Percentiles rank a stretch among this genome's conserved stretches.
phyloP scores from a whole-genome alignment of 2,113 vertebrate species.

The Phylloscopus trochilus region DNA sequence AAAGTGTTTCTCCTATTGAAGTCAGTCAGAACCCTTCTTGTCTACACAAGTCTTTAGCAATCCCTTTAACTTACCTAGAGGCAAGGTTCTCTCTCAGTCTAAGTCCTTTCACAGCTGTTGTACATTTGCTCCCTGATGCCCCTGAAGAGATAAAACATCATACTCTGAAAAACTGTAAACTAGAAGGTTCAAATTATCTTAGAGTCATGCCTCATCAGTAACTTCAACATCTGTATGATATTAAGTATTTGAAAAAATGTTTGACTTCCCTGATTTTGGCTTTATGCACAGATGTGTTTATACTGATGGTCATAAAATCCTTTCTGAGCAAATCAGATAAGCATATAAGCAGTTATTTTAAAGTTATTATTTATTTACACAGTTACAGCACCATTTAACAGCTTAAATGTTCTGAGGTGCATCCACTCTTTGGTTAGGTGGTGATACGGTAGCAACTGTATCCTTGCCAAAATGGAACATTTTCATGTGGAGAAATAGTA shows the following conservation, averaged over 20 bases:
- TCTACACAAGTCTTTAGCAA: not conserved
- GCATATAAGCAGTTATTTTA: not conserved
- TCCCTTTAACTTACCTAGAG: not conserved
- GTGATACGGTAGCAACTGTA: not conserved
- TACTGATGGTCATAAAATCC: not conserved
- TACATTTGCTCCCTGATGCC: not conserved
- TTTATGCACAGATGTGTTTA: not conserved
- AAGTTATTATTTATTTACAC: not conserved
- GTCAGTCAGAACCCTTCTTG: not conserved
- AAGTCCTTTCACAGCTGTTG: not conserved
- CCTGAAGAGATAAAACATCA: not conserved
- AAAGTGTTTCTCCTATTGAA: not conserved
- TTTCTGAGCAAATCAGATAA: not conserved
- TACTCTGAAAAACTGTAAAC: not conserved
- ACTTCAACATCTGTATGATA: not conserved
- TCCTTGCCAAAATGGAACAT: not conserved
- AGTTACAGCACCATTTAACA: not conserved
- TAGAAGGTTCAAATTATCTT: not conserved
- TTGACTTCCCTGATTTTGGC: not conserved
- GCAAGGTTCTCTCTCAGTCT: not conserved
- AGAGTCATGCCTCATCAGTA: not conserved
- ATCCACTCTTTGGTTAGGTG: not conserved
- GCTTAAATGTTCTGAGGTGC: not conserved
- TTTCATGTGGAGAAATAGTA: not conserved
- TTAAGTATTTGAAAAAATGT: not conserved